phyloP scores from a whole-genome alignment of 2,797 vertebrate species.

The Neoniphon sammara region DNA sequence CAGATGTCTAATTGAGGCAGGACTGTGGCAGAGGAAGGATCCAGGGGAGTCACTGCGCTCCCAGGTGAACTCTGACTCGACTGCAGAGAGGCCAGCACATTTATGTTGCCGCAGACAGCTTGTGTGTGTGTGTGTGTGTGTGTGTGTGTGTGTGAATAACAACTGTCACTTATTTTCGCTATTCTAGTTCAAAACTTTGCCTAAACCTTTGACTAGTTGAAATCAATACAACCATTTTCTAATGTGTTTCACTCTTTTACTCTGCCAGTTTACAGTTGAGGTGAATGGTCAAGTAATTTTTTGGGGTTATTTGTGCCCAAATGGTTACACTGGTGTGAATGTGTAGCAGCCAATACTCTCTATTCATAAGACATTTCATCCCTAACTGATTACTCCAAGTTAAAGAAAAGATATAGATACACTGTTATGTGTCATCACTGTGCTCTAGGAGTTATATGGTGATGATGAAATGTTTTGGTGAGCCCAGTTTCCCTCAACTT shows the following conservation, averaged over 20 bases:
- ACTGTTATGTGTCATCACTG: neutral
- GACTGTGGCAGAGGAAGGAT: conserved; percentile 21
- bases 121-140: conserved; percentile 1
- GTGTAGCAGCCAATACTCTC: neutral
- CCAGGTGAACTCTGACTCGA: conserved; percentile 46
- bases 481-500: neutral
- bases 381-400: neutral
- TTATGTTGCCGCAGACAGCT: no score
- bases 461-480: neutral
- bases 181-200: neutral
- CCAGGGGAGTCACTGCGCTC: conserved; percentile 37
- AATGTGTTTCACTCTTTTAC: conserved; percentile 1
- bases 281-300: neutral
- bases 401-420: no score
- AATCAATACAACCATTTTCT: neutral
- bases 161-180: conserved; percentile 23
- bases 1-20: conserved; percentile 57
- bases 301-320: neutral
- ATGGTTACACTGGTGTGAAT: neutral
- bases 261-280: neutral
- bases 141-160: conserved; percentile 4
- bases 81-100: neutral
- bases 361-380: neutral
- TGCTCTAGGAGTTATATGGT: neutral
- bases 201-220: conserved; percentile 7